Evolutionary conservation across 2,113 vertebrate genomes (phyloP).

Genomic region (Leucopternis melanops): DNA sequence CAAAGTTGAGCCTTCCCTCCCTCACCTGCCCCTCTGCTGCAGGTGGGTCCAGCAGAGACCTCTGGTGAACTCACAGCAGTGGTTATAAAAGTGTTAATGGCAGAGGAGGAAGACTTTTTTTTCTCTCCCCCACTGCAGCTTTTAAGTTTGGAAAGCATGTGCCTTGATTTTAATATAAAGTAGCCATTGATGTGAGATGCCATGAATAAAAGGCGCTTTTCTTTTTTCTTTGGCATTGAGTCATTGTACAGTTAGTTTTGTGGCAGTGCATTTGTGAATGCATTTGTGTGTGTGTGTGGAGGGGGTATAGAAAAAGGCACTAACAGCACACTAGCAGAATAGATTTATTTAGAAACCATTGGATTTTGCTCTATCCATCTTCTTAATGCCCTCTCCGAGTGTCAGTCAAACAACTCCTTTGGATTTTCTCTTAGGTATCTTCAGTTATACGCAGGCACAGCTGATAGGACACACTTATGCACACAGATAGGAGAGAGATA

Average conservation of each 20-base stretch:
- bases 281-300: background rate
- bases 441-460: accelerated
- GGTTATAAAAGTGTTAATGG: slow-evolving; percentile 21
- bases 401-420: background rate
- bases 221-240: slow-evolving; percentile 1
- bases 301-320: background rate
- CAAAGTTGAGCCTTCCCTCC: background rate
- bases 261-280: slow-evolving; percentile 11
- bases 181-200: slow-evolving; percentile 44
- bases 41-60: background rate
- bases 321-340: background rate
- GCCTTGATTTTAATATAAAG: slow-evolving; percentile 56
- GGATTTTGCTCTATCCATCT: background rate
- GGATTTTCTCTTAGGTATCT: background rate
- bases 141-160: slow-evolving; percentile 50
- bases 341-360: background rate
- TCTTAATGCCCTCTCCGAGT: background rate
- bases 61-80: background rate
- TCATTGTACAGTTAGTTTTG: slow-evolving; percentile 18
- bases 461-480: background rate
- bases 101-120: background rate
- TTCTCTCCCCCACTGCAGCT: background rate
- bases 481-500: background rate
- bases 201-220: slow-evolving; percentile 42
- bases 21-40: background rate